Base-by-base conservation (phyloP, 1,140 invertebrate species). In the Dreissena polymorpha region DNA sequence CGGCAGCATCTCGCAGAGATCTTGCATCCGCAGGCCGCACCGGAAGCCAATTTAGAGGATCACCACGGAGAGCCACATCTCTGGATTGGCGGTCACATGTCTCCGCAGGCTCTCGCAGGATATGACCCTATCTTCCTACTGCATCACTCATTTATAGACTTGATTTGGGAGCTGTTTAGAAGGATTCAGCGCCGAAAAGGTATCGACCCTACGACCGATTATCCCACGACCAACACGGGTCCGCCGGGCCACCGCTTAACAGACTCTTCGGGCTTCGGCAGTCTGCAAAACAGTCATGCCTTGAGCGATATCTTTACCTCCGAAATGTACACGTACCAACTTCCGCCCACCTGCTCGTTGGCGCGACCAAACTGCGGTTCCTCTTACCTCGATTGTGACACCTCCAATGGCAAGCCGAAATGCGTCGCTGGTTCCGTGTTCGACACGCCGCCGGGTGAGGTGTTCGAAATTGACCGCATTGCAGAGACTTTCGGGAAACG, bases 301-400 rank as follows among this genome's bases (percentile, higher is more conserved):
- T 82, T 90, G 49, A 87, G 84, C 55, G 85, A 90, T 75, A 86
- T 85, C 39, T 88, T 86, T 49, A 85, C 88, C 8, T 50, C 85
- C 39, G 75, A 86, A 53, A 78, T 88, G 18, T 90, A 88, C 69
- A 87, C 86, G 7, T 91, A 91, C 73, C 85, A 89, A 25, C 84
- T 87, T 16, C 80, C 88, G 10, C 89, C 90, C 0, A 85, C 85
- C 0, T 91, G 90, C 76, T 83, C 88, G 6, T 50, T 53, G 10
- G 27, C 71, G 16, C 76, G 65, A 13, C 87, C 90, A 12, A 82
- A 77, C 53, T 91, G 90, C 78, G 89, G 88, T 6, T 90, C 89
- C 0, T 55, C 69, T 0, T 87, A 86, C 49, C 50, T 89, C 10
- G 51, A 76, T 3, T 89, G 88, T 69, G 83, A 88, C 64, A 78